Percentiles rank a stretch among this genome's conserved stretches.
phyloP scores from a whole-genome alignment of 2,797 vertebrate species.

The Enteromius fasciolatus region DNA sequence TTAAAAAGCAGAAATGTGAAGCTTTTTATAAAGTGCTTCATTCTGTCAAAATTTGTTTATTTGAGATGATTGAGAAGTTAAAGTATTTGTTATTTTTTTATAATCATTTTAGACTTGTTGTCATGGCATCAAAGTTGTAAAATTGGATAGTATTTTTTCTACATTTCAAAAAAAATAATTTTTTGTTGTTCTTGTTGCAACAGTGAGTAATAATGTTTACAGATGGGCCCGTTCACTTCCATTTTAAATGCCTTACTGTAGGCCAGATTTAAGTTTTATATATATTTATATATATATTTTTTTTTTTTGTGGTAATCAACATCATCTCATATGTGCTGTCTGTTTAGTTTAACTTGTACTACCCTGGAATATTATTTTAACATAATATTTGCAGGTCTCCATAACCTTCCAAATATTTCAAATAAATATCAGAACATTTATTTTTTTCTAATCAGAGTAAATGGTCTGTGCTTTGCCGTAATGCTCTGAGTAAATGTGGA shows the following conservation, averaged over 20 bases:
- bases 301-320: too few species aligned
- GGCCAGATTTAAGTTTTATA: too few species aligned
- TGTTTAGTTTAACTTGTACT: not conserved
- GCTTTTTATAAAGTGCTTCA: not conserved
- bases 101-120: not conserved
- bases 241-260: not conserved
- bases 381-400: not conserved
- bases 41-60: not conserved
- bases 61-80: not conserved
- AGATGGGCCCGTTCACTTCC: not conserved
- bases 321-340: not conserved
- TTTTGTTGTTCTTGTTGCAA: not conserved
- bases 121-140: not conserved
- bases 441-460: not conserved
- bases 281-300: too few species aligned
- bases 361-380: slow-evolving; percentile 1
- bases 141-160: not conserved
- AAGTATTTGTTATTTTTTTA: not conserved
- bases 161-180: not conserved
- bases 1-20: not conserved
- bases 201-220: not conserved
- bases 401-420: slow-evolving; percentile 9
- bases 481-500: slow-evolving; percentile 25
- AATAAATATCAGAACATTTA: not conserved
- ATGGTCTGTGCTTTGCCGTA: slow-evolving; percentile 22